Base-by-base conservation (phyloP, 1,140 invertebrate species). In the Phenacoccus solenopsis region DNA sequence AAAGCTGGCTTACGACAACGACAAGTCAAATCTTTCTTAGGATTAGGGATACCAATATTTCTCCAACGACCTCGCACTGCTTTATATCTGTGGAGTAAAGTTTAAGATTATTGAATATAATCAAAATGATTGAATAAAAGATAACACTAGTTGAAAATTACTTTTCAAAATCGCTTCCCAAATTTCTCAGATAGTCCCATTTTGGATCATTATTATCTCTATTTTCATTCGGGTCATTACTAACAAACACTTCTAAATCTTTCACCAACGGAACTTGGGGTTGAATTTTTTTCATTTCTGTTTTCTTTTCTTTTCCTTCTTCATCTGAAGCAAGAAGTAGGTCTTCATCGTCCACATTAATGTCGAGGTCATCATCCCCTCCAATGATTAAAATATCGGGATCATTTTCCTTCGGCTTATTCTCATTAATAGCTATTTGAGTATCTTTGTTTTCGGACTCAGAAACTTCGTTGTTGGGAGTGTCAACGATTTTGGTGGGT, bases 141-240 rank as follows among this genome's bases (percentile, higher is more conserved):
- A 49, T 16, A n/a, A 49, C n/a, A n/a, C n/a, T n/a, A n/a, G n/a
- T n/a, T n/a, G 16, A 49, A 64, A 64, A 24, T 64, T 64, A 64
- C 59, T 22, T 64, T 10, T 64, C 59, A 16, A 24, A 64, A 27
- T 64, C 59, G 16, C 10, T 64, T 27, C 59, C 59, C 21, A 64
- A 24, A 64, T 64, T 64, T 16, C 59, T 64, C 3, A 64, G 25
- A 27, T 22, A 64, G 13, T 64, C 59, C 59, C 59, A 64, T 24
- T 64, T 64, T 2, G 59, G 59, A 64, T 64, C 59, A 24, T 64
- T 20, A 20, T 64, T 64, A 22, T 64, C 59, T 5, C 59, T 3
- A 24, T 64, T 64, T 24, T 64, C 59, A 1, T 64, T 22, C 2
- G 21, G 22, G 25, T 64, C 59, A 24, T 25, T 64, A 16, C 13